Conservation (phyloP, 2,888 invertebrate genomes). For the Artemia sinica region DNA sequence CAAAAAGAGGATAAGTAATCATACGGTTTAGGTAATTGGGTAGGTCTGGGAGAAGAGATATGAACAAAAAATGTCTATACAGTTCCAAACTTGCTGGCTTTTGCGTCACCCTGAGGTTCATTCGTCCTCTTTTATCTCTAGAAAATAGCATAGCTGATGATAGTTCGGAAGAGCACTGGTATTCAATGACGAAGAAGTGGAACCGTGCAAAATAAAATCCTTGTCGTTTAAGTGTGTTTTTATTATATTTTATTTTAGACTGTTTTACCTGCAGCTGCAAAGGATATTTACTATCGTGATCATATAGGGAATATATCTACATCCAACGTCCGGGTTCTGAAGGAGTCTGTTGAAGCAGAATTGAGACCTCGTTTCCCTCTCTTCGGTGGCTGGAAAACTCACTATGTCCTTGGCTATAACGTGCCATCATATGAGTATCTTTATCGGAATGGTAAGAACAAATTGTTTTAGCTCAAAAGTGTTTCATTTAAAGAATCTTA, state of each 20-base stretch:
- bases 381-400: slow-evolving; percentile 97
- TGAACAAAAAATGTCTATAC: too few species aligned
- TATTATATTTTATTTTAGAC: slow-evolving; percentile 32
- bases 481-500: background rate
- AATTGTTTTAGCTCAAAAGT: too few species aligned
- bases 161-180: too few species aligned
- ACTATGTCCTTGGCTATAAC: slow-evolving; percentile 89
- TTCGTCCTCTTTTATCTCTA: too few species aligned
- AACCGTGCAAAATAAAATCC: too few species aligned
- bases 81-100: too few species aligned
- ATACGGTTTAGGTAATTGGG: too few species aligned
- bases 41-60: too few species aligned
- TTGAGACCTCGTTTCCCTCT: slow-evolving; percentile 90
- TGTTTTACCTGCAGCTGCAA: slow-evolving; percentile 57
- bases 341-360: slow-evolving; percentile 85
- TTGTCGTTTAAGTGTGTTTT: background rate
- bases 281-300: slow-evolving; percentile 91
- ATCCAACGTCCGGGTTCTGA: slow-evolving; percentile 67
- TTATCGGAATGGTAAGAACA: slow-evolving; percentile 45
- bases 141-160: too few species aligned
- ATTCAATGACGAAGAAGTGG: too few species aligned
- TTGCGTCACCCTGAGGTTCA: too few species aligned
- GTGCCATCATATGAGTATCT: slow-evolving; percentile 93
- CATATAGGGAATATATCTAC: slow-evolving; percentile 99
- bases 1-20: too few species aligned